Evolutionary conservation across 2,888 invertebrate genomes (phyloP), one percentile per base, ranked within the genome.

Genomic region (Hyppa rectilinea): DNA sequence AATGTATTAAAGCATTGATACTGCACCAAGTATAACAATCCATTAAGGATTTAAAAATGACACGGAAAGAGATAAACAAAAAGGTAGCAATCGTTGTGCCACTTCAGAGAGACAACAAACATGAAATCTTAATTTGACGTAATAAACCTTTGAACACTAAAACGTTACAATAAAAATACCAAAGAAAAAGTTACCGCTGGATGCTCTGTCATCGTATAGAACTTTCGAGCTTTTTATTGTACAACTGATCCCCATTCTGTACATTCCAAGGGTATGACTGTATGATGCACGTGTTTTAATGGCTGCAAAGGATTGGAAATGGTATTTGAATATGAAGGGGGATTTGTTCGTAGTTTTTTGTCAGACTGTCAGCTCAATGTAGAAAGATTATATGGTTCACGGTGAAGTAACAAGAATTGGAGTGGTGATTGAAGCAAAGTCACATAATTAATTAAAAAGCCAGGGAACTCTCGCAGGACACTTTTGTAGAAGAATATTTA

Each of bases 191-290:
- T 71, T 63, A 84, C 68, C 69, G 76, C 60, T 71, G 72, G 38
- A 78, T 62, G 73, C 71, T 72, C 87, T 84, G 83, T 84, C 84
- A 82, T 84, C 85, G 66, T 85, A 63, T 70, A 75, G 69, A 82
- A 72, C 83, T 74, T 78, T 76, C 72, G 82, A 84, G 83, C 67
- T 82, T 84, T 87, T 91, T 91, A 88, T 87, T 89, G 85, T 81
- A 81, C 75, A 82, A 85, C 82, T 86, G 87, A 87, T 88, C 87
- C 84, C 80, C 88, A 91, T 92, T 89, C 89, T 89, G 87, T 86
- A 80, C 91, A 93, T 93, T 90, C 93, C 93, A 82, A 90, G 84
- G 75, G 85, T 87, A 90, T 93, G 93, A 93, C 86, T 89, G 86
- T 87, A 76, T 67, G 76, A 78, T 87, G 87, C 92, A 92, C 91